Evolutionary conservation across 1,140 invertebrate species (phyloP).

Genomic region (Cotesia chilonis): DNA sequence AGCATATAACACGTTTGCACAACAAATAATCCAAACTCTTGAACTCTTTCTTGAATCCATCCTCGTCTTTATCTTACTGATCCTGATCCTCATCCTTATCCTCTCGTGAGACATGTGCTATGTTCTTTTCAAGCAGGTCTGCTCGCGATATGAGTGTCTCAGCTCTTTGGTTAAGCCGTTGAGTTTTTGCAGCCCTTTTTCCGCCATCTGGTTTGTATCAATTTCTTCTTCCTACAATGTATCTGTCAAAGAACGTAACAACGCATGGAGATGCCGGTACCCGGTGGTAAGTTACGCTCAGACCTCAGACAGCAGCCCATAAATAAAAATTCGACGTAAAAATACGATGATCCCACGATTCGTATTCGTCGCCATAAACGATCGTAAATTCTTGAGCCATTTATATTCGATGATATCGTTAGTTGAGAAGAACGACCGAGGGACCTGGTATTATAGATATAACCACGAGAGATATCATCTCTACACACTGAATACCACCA

Average conservation of each 20-base stretch:
- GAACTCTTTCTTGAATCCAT: neutral
- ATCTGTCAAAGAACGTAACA: constrained; percentile 5
- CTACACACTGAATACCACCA: constrained; percentile 4
- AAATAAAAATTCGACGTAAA: constrained; percentile 30
- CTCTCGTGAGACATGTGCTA: neutral
- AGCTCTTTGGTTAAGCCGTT: neutral
- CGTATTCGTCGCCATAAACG: constrained; percentile 32
- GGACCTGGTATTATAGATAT: constrained; percentile 18
- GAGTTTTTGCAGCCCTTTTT: neutral
- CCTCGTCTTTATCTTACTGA: neutral
- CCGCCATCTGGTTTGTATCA: constrained; percentile 1
- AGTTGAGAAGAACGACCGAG: constrained; percentile 16
- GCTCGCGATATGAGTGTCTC: no score
- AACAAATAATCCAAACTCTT: neutral
- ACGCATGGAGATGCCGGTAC: neutral
- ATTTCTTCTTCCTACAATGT: neutral
- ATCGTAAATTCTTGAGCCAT: constrained; percentile 32
- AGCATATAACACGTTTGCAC: constrained; percentile 11
- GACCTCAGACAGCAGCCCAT: neutral
- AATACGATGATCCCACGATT: constrained; percentile 21
- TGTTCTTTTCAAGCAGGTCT: neutral
- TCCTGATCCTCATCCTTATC: no score
- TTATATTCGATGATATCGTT: constrained; percentile 37
- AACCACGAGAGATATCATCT: constrained; percentile 14
- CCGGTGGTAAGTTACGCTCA: no score